Base-by-base conservation (phyloP, 2,888 invertebrate species). In the Lasioglossum marginatum region DNA sequence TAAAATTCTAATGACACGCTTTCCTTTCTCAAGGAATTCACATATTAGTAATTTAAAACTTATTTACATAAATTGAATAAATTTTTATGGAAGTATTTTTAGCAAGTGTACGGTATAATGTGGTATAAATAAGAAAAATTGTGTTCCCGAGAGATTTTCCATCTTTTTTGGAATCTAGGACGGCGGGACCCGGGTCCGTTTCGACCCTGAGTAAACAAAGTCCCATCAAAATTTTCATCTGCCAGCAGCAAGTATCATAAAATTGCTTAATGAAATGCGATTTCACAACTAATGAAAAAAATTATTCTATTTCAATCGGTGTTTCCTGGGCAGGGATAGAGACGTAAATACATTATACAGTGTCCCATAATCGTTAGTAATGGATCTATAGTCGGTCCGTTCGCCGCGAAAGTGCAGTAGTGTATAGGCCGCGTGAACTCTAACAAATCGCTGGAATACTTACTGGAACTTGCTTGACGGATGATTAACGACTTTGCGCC, bases 401-500 rank as follows among this genome's bases (percentile, higher is more conserved):
- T 52, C 52, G 52, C 23, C 48, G 48, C 48, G 48, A 52, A 52
- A 52, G 52, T 23, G 23, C 23, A 52, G 23, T 23, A 23, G 8
- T 23, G 23, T 52, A 23, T 8, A 52, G 52, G 0, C 52, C 52
- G 8, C 31, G 31, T 34, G 27, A 63, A 63, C 63, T 63, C 31
- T 31, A 31, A 63, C 31, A 63, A 63, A 34, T 63, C 31, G 31
- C 19, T 66, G 19, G 63, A 34, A 66, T 66, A 66, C 63, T 66
- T 66, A 31, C 63, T 23, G 5, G 34, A 66, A 66, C 31, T 66
- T 66, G 16, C 63, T 31, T 34, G 31, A 27, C 31, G 79, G 73
- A 79, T 79, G 66, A 79, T 79, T 66, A 79, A 82, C 79, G 78
- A 79, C 72, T 23, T 37, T 23, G 12, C 27, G 45, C n/a, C 43